Evolutionary conservation across 92 coral and sea anemone species (phyloP).

Genomic region (Pocillopora meandrina): DNA sequence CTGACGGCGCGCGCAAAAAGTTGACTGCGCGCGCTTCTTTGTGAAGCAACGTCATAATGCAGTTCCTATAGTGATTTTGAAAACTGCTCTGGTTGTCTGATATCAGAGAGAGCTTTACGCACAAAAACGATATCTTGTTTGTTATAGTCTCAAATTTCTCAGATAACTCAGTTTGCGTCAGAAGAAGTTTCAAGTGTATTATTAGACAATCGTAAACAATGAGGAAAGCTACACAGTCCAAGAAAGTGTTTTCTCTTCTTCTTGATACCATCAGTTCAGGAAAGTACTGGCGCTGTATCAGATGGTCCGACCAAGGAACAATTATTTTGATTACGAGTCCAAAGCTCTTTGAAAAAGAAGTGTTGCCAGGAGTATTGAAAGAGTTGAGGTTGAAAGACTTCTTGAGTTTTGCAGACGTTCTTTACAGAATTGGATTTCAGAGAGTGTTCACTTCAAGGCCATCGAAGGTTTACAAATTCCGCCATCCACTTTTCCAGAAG

Average conservation of each 20-base stretch:
- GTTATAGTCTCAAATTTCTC: no score
- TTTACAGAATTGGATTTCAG: neutral
- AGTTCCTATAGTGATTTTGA: no score
- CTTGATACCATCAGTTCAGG: neutral
- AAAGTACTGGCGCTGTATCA: constrained; percentile 23
- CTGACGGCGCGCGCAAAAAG: no score
- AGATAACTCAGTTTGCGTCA: neutral
- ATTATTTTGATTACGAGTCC: constrained; percentile 19
- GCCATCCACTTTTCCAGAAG: constrained; percentile 1
- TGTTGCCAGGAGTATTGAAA: neutral
- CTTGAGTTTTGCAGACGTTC: neutral
- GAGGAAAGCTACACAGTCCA: neutral
- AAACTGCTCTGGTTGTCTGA: no score
- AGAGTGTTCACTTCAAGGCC: neutral
- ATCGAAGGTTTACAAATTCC: constrained; percentile 21
- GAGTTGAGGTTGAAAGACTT: neutral
- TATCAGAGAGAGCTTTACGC: no score
- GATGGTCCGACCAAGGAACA: constrained; percentile 21
- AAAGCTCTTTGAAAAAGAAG: constrained; percentile 5
- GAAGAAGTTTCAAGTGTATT: neutral
- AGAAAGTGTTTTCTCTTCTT: neutral
- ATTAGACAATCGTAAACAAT: neutral
- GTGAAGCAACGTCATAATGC: no score
- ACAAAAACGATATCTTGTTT: no score
- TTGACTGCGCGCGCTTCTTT: no score